These are phyloP conservation scores for Heliconius himera DNA, from an alignment of 1,140 invertebrate species.

Conservation along the genomic window DNA sequence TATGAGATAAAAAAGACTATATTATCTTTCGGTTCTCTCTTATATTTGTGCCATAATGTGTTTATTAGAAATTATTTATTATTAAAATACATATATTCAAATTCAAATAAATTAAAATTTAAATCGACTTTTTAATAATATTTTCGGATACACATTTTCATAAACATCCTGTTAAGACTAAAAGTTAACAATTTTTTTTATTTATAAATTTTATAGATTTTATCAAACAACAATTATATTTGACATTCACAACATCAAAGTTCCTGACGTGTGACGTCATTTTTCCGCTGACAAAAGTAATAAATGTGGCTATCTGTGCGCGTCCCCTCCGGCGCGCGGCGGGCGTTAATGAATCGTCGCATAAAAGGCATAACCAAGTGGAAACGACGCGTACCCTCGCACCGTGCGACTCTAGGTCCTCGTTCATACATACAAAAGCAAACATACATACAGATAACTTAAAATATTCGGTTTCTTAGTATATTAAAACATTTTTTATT, in stretches of 20 bases:
- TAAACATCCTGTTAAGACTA: no score
- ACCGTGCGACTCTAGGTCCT: not conserved
- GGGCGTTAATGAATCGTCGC: conserved; percentile 70
- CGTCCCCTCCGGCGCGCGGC: conserved; percentile 59
- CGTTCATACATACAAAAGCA: not conserved
- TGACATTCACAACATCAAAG: conserved; percentile 56
- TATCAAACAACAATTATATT: not conserved
- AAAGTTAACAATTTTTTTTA: no score
- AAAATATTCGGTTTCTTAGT: not conserved
- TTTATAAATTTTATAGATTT: not conserved
- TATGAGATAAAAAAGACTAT: no score
- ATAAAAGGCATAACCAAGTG: conserved; percentile 80
- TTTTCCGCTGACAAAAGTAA: conserved; percentile 80
- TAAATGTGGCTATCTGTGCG: conserved; percentile 77
- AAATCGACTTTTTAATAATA: no score
- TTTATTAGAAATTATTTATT: no score
- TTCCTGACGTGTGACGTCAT: conserved; percentile 75
- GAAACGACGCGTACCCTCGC: conserved; percentile 55
- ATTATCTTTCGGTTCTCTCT: not conserved
- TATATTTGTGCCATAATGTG: no score
- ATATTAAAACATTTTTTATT: not conserved
- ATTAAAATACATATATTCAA: no score
- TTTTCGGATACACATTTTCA: no score
- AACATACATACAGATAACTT: not conserved
- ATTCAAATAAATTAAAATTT: no score